Evolutionary conservation across 2,888 invertebrate genomes (phyloP).

Genomic region (Marronus borbonicus): DNA sequence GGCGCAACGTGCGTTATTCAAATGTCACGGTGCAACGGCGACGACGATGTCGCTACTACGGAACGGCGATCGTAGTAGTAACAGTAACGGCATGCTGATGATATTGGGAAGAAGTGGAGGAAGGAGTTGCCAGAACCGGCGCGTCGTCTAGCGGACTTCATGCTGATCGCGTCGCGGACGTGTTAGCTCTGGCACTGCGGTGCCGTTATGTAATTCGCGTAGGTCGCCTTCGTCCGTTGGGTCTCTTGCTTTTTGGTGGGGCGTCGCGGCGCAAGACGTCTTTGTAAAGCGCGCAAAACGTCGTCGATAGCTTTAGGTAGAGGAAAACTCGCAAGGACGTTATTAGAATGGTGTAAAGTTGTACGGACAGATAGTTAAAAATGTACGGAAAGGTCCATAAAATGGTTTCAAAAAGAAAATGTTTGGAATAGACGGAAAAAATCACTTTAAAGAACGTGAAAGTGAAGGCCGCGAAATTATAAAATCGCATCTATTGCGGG

Average conservation of each 20-base stretch:
- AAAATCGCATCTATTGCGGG: too few relatives aligned
- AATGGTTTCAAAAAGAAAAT: too few relatives aligned
- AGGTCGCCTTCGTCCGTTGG: slow-evolving; percentile 47
- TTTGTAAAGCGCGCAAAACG: slow-evolving; percentile 44
- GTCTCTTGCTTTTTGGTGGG: slow-evolving; percentile 54
- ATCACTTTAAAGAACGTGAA: too few relatives aligned
- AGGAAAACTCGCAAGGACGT: background rate
- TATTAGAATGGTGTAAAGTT: background rate
- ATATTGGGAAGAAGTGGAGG: slow-evolving; percentile 37
- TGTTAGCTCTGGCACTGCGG: slow-evolving; percentile 56
- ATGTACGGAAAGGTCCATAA: too few relatives aligned
- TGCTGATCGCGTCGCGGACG: slow-evolving; percentile 54
- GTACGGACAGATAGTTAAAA: too few relatives aligned
- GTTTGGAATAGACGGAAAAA: too few relatives aligned
- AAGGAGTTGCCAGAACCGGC: slow-evolving; percentile 31
- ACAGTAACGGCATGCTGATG: background rate
- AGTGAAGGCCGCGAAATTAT: too few relatives aligned
- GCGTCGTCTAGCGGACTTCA: slow-evolving; percentile 41
- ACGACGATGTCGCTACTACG: slow-evolving; percentile 18
- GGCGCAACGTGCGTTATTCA: slow-evolving; percentile 24
- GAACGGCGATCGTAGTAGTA: slow-evolving; percentile 20
- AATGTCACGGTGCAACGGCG: slow-evolving; percentile 36
- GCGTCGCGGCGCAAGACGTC: slow-evolving; percentile 59
- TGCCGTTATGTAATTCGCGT: slow-evolving; percentile 62
- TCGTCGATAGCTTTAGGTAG: background rate